phyloP scores from a whole-genome alignment of 2,888 invertebrate species.

The Camponotus fellah region DNA sequence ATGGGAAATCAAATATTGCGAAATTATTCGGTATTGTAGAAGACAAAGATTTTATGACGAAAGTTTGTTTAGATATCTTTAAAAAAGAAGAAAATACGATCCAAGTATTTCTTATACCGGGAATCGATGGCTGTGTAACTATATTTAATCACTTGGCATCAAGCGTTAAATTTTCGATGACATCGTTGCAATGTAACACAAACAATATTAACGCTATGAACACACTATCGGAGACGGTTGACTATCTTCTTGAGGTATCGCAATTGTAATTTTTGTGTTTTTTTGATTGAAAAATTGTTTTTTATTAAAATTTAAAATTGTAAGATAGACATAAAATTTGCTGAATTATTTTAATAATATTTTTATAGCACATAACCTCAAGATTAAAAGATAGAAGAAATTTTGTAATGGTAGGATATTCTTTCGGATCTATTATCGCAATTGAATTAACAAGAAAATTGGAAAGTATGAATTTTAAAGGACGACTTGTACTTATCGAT shows the following conservation, averaged over 20 bases:
- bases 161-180: conserved; percentile 81
- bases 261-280: not conserved
- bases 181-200: conserved; percentile 71
- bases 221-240: not conserved
- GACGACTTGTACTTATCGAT: conserved; percentile 92
- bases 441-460: conserved; percentile 92
- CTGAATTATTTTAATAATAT: not conserved
- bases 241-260: not conserved
- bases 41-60: conserved; percentile 64
- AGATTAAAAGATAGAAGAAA: conserved; percentile 60
- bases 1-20: no score
- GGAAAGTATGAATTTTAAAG: conserved; percentile 89
- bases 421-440: conserved; percentile 93
- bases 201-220: not conserved
- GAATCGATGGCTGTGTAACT: conserved; percentile 83
- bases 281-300: not conserved
- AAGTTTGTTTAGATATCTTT: conserved; percentile 69
- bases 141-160: conserved; percentile 80
- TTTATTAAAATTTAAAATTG: not conserved
- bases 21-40: conserved; percentile 12
- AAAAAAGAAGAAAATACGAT: conserved; percentile 65
- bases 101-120: conserved; percentile 83
- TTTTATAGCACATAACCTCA: conserved; percentile 87
- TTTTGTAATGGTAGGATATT: conserved; percentile 95
- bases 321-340: not conserved